These are phyloP conservation scores for Hafferia zeledoni DNA, from an alignment of 2,797 vertebrate species.

Conservation along the genomic window DNA sequence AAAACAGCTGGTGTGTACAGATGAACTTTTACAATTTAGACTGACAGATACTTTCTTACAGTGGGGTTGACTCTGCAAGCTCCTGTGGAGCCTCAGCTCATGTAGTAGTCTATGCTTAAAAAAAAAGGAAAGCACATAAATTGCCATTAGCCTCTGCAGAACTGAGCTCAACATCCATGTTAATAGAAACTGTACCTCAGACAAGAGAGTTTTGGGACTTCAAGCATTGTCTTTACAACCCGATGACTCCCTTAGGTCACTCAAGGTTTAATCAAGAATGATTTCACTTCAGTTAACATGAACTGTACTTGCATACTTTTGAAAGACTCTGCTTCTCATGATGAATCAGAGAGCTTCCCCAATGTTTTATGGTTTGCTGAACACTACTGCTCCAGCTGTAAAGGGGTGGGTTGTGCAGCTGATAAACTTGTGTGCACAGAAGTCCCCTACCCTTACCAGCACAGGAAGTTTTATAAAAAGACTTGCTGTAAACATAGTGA, in stretches of 20 bases:
- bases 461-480: neutral
- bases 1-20: neutral
- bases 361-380: neutral
- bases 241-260: neutral
- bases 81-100: neutral
- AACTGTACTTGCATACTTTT: neutral
- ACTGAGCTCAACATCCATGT: neutral
- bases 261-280: neutral
- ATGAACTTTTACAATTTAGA: neutral
- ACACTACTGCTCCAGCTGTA: neutral
- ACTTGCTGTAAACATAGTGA: neutral
- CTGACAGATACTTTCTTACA: neutral
- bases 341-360: neutral
- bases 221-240: neutral
- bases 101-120: neutral
- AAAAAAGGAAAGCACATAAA: neutral
- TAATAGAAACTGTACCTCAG: neutral
- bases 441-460: neutral
- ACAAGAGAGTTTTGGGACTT: neutral
- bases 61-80: neutral
- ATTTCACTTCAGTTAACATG: neutral
- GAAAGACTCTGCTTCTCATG: neutral
- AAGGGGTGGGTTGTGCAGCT: neutral
- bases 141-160: neutral
- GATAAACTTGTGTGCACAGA: neutral